Base-by-base conservation (phyloP, 1,140 invertebrate genomes). In the Acromyrmex heyeri region DNA sequence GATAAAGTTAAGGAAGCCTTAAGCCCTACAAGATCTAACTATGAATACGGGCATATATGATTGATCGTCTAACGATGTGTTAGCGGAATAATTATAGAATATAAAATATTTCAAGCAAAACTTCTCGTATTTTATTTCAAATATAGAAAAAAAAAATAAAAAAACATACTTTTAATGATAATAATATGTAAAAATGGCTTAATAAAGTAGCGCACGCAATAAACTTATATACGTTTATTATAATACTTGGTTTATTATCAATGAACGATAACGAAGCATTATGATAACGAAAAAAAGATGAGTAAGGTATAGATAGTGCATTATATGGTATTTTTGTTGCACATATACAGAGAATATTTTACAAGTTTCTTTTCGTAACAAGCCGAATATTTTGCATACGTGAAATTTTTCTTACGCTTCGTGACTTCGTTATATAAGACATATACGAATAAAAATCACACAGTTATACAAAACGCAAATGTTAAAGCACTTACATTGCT, bases 171-270 rank as follows among this genome's bases (percentile, higher is more conserved):
- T 3, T 14, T 50, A 50, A 2, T 14, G 12, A 34, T 34, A 50
- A 50, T 50, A 75, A 75, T 38, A 38, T 34, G 18, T 70, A 50
- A 73, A 73, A 24, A 8, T 12, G 12, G 10, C n/a, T 75, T 75
- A 30, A 57, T 75, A 73, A 55, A 75, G 7, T 21, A 38, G 44
- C 18, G 12, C 2, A 18, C 2, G 8, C 34, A 57, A 75, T 27
- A 3, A 24, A 30, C 48, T 53, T 72, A 72, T 72, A 10, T 44
- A 44, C 38, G 0, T 34, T 34, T 34, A 34, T 34, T 34, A 24
- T 24, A 24, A 1, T 24, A 34, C 38, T 44, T 8, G 7, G 8
- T 44, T 44, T 44, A 44, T 44, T 44, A 44, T 44, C 8, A 44
- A 44, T 8, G 38, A 38, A 38, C 38, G 8, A 44, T 50, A 70